Evolutionary conservation across 2,113 vertebrate species (phyloP), one percentile per base, ranked within the genome.

Genomic region (Dissostichus mawsoni): DNA sequence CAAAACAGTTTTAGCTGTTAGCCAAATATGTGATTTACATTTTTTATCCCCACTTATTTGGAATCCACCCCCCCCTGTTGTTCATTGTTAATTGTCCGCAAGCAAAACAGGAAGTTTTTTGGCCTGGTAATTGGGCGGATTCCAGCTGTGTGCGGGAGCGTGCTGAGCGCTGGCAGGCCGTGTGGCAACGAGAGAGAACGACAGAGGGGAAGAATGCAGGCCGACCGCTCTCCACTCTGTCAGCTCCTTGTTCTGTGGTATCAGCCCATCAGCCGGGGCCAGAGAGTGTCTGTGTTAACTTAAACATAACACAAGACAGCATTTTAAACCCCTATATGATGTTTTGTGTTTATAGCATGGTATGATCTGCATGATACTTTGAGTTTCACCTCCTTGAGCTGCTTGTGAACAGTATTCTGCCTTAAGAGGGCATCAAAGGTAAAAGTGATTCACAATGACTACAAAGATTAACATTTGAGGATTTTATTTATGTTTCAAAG

Each of bases 201-300:
- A 83, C 83, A 66, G 88, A 74, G 74, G 51, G 71, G 53, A 90
- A 87, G 86, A 94, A 94, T 94, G 92, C 80, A 51, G 92, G 53
- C 83, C 8, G 71, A 93, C 90, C 18, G 55, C 87, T 90, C 76
- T 89, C 45, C 76, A 20, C 69, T 84, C 85, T 86, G 87, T 88
- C 87, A 86, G 57, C 90, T 92, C 56, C 74, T 83, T 66, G 64
- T 91, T 67, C 65, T 57, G 50, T 44, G 72, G 50, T 89, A 87
- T 92, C 85, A 33, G 64, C 52, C 72, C 44, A 84, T 90, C 84
- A 76, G 57, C 52, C n/a, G 18, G 41, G 57, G 64, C 56, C 2
- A 5, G 50, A 52, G 33, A n/a, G 67, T 44, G 11, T 69, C 29
- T 69, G 11, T 69, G 67, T 36, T n/a, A 55, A 66, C 55, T 71